Conservation (phyloP, 2,113 vertebrate species). For the Tragelaphus strepsiceros region DNA sequence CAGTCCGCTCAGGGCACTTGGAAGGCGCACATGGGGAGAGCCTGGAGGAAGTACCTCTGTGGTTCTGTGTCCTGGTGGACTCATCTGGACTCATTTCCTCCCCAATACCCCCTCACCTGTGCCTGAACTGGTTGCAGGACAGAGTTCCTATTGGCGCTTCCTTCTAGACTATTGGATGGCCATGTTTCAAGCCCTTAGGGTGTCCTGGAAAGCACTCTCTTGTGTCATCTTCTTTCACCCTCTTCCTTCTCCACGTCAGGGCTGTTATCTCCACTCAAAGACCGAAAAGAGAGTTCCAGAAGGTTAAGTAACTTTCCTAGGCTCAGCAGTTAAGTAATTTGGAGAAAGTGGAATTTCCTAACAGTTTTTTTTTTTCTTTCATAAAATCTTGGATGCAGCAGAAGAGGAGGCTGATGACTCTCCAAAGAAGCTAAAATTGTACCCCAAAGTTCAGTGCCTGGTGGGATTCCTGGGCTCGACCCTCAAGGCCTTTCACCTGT, state of each 20-base stretch:
- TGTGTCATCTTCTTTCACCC: not conserved
- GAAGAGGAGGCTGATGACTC: not conserved
- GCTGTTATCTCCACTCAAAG: not conserved
- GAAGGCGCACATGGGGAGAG: not conserved
- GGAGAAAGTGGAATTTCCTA: not conserved
- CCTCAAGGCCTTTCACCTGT: not conserved
- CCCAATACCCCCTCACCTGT: not conserved
- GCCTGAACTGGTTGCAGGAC: not conserved
- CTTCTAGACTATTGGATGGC: not conserved
- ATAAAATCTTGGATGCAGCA: not conserved
- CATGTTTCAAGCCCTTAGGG: not conserved
- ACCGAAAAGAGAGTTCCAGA: not conserved
- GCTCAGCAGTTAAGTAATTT: not conserved
- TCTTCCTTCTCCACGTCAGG: not conserved
- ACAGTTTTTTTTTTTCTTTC: not conserved
- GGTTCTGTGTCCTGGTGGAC: not conserved
- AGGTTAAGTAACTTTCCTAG: not conserved
- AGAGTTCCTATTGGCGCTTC: not conserved
- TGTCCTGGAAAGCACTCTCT: too few species aligned
- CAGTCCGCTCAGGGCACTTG: rapidly evolving
- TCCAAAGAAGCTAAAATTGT: not conserved
- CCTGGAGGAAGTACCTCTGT: not conserved
- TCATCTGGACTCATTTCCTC: not conserved
- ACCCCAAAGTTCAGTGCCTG: not conserved
- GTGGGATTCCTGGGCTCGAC: not conserved